Conservation (phyloP, 2,797 vertebrate genomes). For the Erithacus rubecula region DNA sequence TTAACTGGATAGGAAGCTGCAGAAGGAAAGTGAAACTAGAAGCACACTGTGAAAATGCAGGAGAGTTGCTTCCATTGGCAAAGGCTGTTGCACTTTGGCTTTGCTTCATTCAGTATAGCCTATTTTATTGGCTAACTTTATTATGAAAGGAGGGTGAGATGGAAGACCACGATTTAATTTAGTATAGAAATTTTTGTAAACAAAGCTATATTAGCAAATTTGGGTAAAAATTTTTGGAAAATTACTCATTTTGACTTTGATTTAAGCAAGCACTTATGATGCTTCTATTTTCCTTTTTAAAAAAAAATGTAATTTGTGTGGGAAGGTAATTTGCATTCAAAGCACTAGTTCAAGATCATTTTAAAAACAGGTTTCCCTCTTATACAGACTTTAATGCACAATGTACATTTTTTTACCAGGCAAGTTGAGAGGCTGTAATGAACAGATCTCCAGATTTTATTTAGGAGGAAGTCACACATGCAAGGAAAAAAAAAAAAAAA, state of each 20-base stretch:
- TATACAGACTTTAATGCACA: background rate
- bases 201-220: background rate
- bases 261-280: background rate
- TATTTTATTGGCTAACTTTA: background rate
- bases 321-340: background rate
- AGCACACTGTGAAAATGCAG: background rate
- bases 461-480: background rate
- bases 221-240: background rate
- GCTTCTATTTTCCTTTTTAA: background rate
- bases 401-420: background rate
- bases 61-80: background rate
- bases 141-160: background rate
- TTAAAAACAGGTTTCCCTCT: background rate
- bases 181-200: background rate
- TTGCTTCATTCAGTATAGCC: background rate
- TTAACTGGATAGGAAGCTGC: background rate
- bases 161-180: background rate
- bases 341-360: background rate
- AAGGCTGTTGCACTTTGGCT: background rate
- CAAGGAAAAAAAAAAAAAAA: background rate
- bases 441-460: background rate
- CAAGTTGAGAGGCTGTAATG: background rate
- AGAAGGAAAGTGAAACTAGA: background rate
- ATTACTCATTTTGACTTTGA: background rate
- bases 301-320: too few species aligned